Percentiles rank a stretch among this genome's conserved stretches.
Evolutionary conservation across 2,113 vertebrate species (phyloP).

Genomic region (Lasiurus cinereus): DNA sequence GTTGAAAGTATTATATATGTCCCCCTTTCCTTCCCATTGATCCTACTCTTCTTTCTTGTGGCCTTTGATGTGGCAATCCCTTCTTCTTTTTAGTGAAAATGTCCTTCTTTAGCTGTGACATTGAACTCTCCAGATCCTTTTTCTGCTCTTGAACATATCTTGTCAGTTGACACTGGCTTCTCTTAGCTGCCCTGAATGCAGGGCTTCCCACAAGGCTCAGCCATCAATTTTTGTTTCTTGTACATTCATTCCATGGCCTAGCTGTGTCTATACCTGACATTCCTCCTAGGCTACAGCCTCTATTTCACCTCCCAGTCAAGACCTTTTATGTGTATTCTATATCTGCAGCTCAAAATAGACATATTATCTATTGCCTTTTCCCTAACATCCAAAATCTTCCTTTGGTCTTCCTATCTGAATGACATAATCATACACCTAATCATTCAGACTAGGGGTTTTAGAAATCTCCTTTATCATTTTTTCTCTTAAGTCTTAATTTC

Average conservation of each 20-base stretch:
- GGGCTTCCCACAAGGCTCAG: background rate
- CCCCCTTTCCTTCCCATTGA: too few relatives aligned
- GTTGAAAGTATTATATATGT: too few relatives aligned
- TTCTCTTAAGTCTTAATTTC: slow-evolving; percentile 20
- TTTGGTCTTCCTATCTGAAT: background rate
- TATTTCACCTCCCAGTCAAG: background rate
- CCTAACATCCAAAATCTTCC: background rate
- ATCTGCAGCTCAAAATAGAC: background rate
- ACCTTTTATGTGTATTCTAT: background rate
- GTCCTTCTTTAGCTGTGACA: background rate
- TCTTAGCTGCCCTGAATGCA: background rate
- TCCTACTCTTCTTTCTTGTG: background rate
- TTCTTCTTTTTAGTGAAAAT: background rate
- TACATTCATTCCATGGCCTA: too few relatives aligned
- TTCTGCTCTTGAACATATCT: background rate
- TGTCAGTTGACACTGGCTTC: background rate
- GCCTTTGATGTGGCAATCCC: background rate
- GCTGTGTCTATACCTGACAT: background rate
- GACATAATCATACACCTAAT: background rate
- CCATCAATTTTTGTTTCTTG: background rate
- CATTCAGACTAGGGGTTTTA: background rate
- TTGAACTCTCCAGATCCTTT: background rate
- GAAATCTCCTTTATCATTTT: background rate
- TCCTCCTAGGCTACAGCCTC: background rate
- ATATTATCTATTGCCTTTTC: background rate